phyloP scores from a whole-genome alignment of 2,797 vertebrate genomes.

The Pangasius larnaudii region DNA sequence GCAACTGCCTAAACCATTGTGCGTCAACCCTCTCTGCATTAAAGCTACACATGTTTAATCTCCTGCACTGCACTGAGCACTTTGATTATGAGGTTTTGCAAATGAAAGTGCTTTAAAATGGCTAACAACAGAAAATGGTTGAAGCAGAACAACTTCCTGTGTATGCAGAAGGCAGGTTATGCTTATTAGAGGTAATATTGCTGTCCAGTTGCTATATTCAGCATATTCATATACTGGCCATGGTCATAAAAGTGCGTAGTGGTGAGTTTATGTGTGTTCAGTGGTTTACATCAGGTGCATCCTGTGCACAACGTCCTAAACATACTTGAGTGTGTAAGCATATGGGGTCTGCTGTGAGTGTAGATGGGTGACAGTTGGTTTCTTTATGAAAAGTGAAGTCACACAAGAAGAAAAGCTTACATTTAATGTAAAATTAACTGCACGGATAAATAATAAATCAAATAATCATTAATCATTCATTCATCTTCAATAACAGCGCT shows the following conservation, averaged over 20 bases:
- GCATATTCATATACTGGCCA: background rate
- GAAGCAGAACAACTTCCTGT: constrained; percentile 51
- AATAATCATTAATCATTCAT: constrained; percentile 7
- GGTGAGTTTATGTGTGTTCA: constrained; percentile 3
- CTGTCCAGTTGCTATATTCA: background rate
- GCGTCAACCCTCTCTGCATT: constrained; percentile 63
- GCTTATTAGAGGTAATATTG: constrained; percentile 34
- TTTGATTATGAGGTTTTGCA: constrained; percentile 68
- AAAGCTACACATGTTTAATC: constrained; percentile 37
- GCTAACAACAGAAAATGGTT: constrained; percentile 61
- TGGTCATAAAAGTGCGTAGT: background rate
- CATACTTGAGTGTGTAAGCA: background rate
- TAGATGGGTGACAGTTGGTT: constrained; percentile 33
- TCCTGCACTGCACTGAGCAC: constrained; percentile 65
- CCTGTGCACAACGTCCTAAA: background rate
- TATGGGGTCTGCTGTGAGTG: constrained; percentile 12
- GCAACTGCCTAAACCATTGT: constrained; percentile 71
- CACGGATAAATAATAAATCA: background rate
- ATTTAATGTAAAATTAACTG: background rate
- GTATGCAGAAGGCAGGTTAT: constrained; percentile 9
- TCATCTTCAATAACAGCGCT: background rate
- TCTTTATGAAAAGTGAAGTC: constrained; percentile 15
- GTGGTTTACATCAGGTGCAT: constrained; percentile 32
- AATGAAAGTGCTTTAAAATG: constrained; percentile 70
- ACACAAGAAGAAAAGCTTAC: constrained; percentile 6